These are phyloP conservation scores for Drosophila pseudotakahashii DNA, from an alignment of 2,888 invertebrate genomes.

Conservation along the genomic window DNA sequence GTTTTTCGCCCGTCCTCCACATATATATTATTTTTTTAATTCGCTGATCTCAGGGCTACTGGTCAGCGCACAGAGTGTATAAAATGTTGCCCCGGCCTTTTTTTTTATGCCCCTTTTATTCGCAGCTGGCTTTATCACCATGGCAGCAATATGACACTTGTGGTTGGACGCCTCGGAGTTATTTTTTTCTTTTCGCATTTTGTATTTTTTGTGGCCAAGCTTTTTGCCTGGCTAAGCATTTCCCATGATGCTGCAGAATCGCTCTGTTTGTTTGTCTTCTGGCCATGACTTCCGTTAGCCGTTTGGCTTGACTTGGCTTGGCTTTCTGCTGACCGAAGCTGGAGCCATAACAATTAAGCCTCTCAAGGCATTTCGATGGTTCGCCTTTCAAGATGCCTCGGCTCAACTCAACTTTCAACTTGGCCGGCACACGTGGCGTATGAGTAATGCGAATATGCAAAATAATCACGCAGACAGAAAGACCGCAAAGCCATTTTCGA, in stretches of 20 bases:
- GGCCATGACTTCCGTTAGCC: slow-evolving; percentile 79
- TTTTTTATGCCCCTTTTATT: slow-evolving; percentile 42
- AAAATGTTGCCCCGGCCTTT: slow-evolving; percentile 69
- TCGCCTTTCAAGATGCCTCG: slow-evolving; percentile 51
- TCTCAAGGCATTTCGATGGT: slow-evolving; percentile 46
- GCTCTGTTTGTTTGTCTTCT: slow-evolving; percentile 74
- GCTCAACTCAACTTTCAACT: slow-evolving; percentile 54
- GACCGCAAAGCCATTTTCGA: slow-evolving; percentile 67
- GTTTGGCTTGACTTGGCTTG: slow-evolving; percentile 49
- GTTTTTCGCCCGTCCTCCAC: slow-evolving; percentile 43
- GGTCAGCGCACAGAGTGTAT: slow-evolving; percentile 58
- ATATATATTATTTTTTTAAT: slow-evolving; percentile 43
- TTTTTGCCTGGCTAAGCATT: slow-evolving; percentile 70
- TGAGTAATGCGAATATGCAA: slow-evolving; percentile 67
- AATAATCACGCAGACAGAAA: slow-evolving; percentile 28
- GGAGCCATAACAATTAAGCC: slow-evolving; percentile 51
- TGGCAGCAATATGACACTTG: slow-evolving; percentile 75
- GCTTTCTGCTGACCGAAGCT: slow-evolving; percentile 52
- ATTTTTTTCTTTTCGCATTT: slow-evolving; percentile 13
- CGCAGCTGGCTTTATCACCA: slow-evolving; percentile 61
- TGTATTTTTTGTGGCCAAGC: slow-evolving; percentile 24
- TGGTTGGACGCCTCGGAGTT: slow-evolving; percentile 58
- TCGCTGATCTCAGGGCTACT: slow-evolving; percentile 70
- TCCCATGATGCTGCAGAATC: slow-evolving; percentile 80
- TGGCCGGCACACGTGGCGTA: slow-evolving; percentile 75